Base-by-base conservation (phyloP, 2,888 invertebrate species). In the Formica aserva region DNA sequence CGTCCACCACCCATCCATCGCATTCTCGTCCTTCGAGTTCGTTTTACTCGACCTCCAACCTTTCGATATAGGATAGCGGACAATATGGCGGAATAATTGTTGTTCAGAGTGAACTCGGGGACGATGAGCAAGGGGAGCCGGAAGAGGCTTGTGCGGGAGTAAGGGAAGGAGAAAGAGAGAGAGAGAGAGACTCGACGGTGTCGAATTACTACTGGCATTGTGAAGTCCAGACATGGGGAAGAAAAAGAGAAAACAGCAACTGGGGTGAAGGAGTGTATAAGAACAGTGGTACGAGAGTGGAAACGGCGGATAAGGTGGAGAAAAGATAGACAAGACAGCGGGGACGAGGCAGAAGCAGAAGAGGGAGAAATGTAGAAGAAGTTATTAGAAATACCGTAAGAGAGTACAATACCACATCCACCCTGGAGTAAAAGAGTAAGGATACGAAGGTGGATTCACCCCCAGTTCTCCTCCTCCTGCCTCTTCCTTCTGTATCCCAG, bases 331-430 rank as follows among this genome's bases (percentile, higher is more conserved):
- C 32, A 60, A 41, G 48, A 52, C 66, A 48, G 52, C 57, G 62
- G 22, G 29, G 74, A 63, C 55, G 48, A 69, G 69, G 9, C 13
- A 35, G 69, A 66, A 41, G 45, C 3, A 76, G 76, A 77, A 81
- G 78, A 78, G 78, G 52, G 76, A 65, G 29, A 32, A 65, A 55
- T 18, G 84, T 82, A 86, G 86, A 90, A 86, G 92, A 93, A 93
- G 92, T 93, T 93, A 93, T 93, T 93, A 93, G 93, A 93, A 93
- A 89, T 90, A 88, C 90, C 87, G 85, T 88, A 90, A 88, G 86
- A 89, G 89, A 90, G 88, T 89, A 91, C 89, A 91, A 90, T 88
- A 88, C 89, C 88, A 86, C 84, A 77, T 78, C 91, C 84, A 82
- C 87, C 89, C 90, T 89, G 72, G 91, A 88, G 91, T 89, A 88